A percentile compares a stretch with the other conserved stretches of the same genome.
phyloP scores from a whole-genome alignment of 2,888 invertebrate genomes.

The Dryobota labecula region DNA sequence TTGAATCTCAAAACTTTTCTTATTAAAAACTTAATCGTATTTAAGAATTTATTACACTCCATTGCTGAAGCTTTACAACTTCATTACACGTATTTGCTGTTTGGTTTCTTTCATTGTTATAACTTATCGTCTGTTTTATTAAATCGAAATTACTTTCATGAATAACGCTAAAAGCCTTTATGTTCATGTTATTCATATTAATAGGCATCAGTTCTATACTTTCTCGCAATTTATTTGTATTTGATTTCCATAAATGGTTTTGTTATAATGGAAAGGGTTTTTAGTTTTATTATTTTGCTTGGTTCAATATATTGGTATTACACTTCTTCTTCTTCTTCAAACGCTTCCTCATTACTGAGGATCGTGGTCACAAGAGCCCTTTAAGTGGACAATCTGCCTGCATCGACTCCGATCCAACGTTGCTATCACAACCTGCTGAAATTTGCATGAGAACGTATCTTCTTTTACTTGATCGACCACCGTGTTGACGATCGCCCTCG shows the following conservation, averaged over 20 bases:
- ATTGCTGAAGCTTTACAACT: constrained; percentile 27
- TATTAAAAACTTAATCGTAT: constrained; percentile 16
- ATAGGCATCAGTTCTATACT: constrained; percentile 14
- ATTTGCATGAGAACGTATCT: too few species aligned
- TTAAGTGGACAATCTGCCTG: too few species aligned
- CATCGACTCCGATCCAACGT: too few species aligned
- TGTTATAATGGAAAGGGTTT: constrained; percentile 12
- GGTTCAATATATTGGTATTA: constrained; percentile 3
- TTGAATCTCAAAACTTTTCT: constrained; percentile 20
- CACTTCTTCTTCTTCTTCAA: too few species aligned
- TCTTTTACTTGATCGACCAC: too few species aligned
- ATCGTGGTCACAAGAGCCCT: too few species aligned
- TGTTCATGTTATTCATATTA: constrained; percentile 17
- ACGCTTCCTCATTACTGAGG: too few species aligned
- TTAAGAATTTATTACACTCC: constrained; percentile 32
- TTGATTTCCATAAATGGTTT: constrained; percentile 24
- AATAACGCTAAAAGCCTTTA: constrained; percentile 22
- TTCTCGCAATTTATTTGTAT: constrained; percentile 35
- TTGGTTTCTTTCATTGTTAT: constrained; percentile 40
- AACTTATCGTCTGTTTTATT: constrained; percentile 25
- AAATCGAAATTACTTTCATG: constrained; percentile 30
- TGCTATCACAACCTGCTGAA: too few species aligned
- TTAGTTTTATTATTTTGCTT: not conserved
- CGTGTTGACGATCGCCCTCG: too few species aligned
- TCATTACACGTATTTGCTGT: constrained; percentile 31